Percentiles rank a stretch among this genome's conserved stretches.
phyloP scores from a whole-genome alignment of 2,888 invertebrate species.

The Agapetus fuscipes region DNA sequence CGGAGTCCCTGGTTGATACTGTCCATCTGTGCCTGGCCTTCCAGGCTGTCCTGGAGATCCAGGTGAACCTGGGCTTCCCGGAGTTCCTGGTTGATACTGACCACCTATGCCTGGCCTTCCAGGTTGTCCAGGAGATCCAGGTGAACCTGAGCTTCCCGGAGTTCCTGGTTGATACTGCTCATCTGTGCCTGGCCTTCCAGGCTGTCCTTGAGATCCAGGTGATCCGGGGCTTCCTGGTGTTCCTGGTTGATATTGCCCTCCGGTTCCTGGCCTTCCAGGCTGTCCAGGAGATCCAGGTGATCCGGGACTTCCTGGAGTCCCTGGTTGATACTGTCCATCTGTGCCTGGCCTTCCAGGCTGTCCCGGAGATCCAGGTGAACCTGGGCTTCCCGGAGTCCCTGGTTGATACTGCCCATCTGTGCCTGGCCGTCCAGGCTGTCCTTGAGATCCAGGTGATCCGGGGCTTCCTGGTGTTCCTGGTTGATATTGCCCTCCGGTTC shows the following conservation, averaged over 20 bases:
- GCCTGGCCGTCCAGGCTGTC: slow-evolving; percentile 10
- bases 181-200: neutral
- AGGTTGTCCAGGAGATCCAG: slow-evolving; percentile 9
- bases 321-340: slow-evolving; percentile 10
- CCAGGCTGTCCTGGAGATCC: slow-evolving; percentile 12
- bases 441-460: slow-evolving; percentile 14
- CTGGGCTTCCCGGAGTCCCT: too few relatives aligned
- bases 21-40: neutral
- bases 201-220: slow-evolving; percentile 24
- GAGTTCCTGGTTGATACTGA: slow-evolving; percentile 8
- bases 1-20: neutral
- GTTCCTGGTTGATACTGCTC: neutral
- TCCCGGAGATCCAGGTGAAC: too few relatives aligned
- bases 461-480: slow-evolving; percentile 14
- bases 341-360: too few relatives aligned
- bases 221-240: slow-evolving; percentile 27
- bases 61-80: slow-evolving; percentile 17
- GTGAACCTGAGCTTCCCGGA: slow-evolving; percentile 1
- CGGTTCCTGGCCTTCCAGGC: slow-evolving; percentile 25
- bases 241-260: slow-evolving; percentile 25
- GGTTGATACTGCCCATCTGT: too few relatives aligned
- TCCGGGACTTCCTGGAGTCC: slow-evolving; percentile 16
- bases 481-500: neutral
- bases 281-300: slow-evolving; percentile 18
- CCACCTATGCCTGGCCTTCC: slow-evolving; percentile 13